Conservation (phyloP, 2,797 vertebrate genomes). For the Myotis daubentonii region DNA sequence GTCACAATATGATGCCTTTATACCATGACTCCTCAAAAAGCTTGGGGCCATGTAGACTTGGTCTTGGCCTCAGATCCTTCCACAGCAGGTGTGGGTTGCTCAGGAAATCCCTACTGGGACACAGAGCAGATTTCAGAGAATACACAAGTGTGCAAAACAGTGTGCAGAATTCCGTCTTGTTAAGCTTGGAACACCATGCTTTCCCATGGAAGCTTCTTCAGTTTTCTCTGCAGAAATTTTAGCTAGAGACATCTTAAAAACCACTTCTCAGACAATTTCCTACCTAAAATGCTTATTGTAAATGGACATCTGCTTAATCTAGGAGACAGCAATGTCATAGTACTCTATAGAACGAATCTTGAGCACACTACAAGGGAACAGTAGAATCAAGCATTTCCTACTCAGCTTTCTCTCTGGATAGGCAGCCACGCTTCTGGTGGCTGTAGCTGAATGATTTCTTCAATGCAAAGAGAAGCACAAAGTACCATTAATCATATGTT, state of each 20-base stretch:
- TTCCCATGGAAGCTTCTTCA: not conserved
- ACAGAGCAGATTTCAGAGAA: not conserved
- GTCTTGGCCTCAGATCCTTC: not conserved
- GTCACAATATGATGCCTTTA: not conserved
- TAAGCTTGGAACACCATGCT: not conserved
- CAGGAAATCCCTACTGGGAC: not conserved
- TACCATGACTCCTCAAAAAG: not conserved
- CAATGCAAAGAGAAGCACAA: not conserved
- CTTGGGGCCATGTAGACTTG: not conserved
- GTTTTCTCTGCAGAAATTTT: not conserved
- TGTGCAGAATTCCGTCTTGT: accelerated
- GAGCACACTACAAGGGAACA: accelerated
- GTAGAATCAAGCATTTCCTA: not conserved
- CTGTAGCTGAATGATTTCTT: not conserved
- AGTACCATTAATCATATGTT: not conserved
- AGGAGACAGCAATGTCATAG: not conserved
- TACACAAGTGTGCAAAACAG: too few species aligned
- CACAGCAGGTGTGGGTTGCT: accelerated
- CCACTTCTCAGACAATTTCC: not conserved
- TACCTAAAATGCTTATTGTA: not conserved
- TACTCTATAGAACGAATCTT: not conserved
- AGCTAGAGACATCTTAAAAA: not conserved
- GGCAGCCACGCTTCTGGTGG: not conserved
- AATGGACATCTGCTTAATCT: not conserved
- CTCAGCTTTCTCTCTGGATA: not conserved